phyloP scores from a whole-genome alignment of 1,140 invertebrate species.

The Antheraea pernyi region DNA sequence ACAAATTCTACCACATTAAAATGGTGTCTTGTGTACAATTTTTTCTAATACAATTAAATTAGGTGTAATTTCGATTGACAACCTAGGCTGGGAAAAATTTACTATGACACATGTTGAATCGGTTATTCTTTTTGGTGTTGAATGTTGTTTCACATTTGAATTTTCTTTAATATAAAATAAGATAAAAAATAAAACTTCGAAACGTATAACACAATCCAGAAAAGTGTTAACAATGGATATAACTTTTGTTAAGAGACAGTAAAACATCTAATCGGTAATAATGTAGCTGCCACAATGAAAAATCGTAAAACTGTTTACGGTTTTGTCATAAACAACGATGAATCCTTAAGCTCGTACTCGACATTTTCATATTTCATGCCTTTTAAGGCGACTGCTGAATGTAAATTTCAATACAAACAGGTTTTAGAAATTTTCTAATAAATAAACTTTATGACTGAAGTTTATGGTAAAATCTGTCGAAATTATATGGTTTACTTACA shows the following conservation, averaged over 20 bases:
- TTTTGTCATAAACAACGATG: slow-evolving; percentile 18
- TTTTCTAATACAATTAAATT: no score
- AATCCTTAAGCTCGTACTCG: slow-evolving; percentile 4
- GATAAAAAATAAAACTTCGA: no score
- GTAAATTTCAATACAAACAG: slow-evolving; percentile 24
- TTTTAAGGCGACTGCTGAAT: slow-evolving; percentile 23
- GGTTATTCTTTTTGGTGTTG: no score
- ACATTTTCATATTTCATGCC: slow-evolving; percentile 32
- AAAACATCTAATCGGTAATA: slow-evolving; percentile 21
- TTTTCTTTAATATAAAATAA: no score
- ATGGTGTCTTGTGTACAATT: no score
- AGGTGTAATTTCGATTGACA: no score
- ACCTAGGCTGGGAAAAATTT: no score
- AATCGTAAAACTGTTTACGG: slow-evolving; percentile 26
- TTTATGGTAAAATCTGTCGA: no score
- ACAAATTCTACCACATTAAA: no score
- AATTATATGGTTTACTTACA: no score
- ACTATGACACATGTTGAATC: no score
- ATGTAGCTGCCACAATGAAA: slow-evolving; percentile 26
- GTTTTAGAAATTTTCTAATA: slow-evolving; percentile 21
- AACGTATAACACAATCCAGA: background rate
- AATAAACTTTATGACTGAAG: slow-evolving; percentile 18
- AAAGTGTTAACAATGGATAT: slow-evolving; percentile 14
- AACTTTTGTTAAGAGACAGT: slow-evolving; percentile 12
- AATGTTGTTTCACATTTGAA: no score